These are phyloP conservation scores for Abramis brama DNA, from an alignment of 2,113 vertebrate species.

Conservation along the genomic window DNA sequence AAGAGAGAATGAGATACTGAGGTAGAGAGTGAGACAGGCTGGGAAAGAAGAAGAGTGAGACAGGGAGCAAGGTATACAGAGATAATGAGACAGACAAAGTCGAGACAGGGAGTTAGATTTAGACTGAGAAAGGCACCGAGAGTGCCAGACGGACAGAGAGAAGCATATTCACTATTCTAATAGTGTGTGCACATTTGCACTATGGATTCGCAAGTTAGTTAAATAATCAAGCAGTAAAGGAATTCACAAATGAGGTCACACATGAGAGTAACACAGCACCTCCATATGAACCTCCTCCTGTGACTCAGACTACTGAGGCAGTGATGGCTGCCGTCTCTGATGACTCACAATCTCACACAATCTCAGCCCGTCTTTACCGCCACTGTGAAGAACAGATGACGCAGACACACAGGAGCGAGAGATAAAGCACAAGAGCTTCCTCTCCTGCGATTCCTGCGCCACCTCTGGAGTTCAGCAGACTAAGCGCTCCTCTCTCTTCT, in stretches of 20 bases:
- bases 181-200: background rate
- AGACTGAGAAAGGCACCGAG: background rate
- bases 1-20: background rate
- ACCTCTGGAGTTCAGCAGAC: conserved; percentile 45
- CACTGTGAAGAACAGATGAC: conserved; percentile 23
- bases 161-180: background rate
- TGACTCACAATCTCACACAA: conserved; percentile 16
- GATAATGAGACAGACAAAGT: background rate
- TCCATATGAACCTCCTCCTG: conserved; percentile 10
- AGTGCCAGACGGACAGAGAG: background rate
- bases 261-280: background rate
- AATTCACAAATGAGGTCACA: background rate
- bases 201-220: background rate
- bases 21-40: background rate
- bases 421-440: conserved; percentile 27
- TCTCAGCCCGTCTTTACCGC: conserved; percentile 18
- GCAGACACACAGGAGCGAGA: conserved; percentile 2
- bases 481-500: conserved; percentile 43
- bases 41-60: background rate
- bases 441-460: conserved; percentile 4
- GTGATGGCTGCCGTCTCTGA: conserved; percentile 5
- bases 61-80: background rate
- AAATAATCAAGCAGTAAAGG: background rate
- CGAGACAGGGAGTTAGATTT: background rate
- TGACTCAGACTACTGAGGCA: background rate